phyloP scores from a whole-genome alignment of 1,140 invertebrate genomes.

The Bombus confusus region DNA sequence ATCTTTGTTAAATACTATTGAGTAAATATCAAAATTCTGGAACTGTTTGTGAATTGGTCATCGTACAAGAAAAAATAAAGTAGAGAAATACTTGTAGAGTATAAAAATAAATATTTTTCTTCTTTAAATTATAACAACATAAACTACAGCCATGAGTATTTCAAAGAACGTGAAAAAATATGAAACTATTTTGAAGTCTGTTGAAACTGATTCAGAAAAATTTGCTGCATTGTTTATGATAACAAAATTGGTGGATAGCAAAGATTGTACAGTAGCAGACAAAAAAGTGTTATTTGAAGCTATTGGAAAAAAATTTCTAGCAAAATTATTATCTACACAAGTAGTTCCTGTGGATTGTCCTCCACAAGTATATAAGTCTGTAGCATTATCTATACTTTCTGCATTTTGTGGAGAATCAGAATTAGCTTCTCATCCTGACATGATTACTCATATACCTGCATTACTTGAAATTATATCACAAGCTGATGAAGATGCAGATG shows the following conservation, averaged over 20 bases:
- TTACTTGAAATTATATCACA: conserved; percentile 91
- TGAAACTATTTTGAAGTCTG: conserved; percentile 88
- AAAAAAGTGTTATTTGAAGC: conserved; percentile 93
- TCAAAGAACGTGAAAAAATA: conserved; percentile 92
- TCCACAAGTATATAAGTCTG: conserved; percentile 93
- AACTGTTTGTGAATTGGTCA: background rate
- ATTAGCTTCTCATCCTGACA: conserved; percentile 90
- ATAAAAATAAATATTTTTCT: background rate
- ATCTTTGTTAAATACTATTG: conserved; percentile 16
- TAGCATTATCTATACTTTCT: conserved; percentile 92
- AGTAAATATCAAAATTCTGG: conserved; percentile 4
- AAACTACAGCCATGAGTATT: conserved; percentile 77
- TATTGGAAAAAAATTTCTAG: conserved; percentile 93
- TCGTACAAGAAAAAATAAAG: background rate
- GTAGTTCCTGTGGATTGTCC: conserved; percentile 92
- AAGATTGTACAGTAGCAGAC: conserved; percentile 87
- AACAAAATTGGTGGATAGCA: conserved; percentile 92
- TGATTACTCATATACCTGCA: conserved; percentile 90
- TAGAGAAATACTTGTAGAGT: background rate
- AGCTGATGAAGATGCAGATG: conserved; percentile 90
- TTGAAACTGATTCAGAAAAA: conserved; percentile 93
- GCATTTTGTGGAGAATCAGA: conserved; percentile 91
- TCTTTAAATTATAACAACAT: background rate
- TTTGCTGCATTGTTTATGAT: conserved; percentile 95
- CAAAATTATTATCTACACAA: conserved; percentile 88